Percentiles rank a stretch among this genome's conserved stretches.
These are phyloP conservation scores for Tetragonula carbonaria DNA, from an alignment of 2,888 invertebrate species.

Conservation along the genomic window DNA sequence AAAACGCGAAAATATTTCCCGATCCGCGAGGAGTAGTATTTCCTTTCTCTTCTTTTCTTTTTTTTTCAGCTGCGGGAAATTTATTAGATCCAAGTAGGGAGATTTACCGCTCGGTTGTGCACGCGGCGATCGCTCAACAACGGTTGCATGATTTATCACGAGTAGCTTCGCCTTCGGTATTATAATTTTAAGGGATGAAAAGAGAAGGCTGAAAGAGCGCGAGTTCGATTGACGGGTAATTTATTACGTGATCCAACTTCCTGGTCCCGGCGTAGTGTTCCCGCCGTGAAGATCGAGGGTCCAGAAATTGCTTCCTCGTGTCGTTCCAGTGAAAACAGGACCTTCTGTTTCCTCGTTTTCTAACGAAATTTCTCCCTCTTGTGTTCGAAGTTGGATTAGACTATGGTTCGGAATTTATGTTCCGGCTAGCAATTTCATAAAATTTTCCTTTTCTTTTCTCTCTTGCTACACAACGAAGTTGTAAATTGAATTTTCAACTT, in stretches of 20 bases:
- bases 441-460: too few relatives aligned
- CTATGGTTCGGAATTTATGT: too few relatives aligned
- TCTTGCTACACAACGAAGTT: too few relatives aligned
- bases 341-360: neutral
- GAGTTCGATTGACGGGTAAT: conserved; percentile 52
- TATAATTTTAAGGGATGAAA: conserved; percentile 47
- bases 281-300: neutral
- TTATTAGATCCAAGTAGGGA: conserved; percentile 31
- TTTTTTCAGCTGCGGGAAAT: conserved; percentile 7
- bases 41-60: neutral
- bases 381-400: neutral
- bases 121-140: conserved; percentile 36
- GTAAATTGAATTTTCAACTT: too few relatives aligned
- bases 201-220: conserved; percentile 16
- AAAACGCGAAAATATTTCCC: conserved; percentile 9
- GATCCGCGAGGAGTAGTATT: neutral
- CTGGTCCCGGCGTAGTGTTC: neutral
- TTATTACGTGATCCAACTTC: conserved; percentile 29
- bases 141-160: conserved; percentile 46
- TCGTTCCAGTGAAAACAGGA: neutral
- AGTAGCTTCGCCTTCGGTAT: conserved; percentile 26
- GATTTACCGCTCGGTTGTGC: conserved; percentile 47
- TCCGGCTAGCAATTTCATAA: too few relatives aligned
- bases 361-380: neutral
- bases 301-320: neutral